Evolutionary conservation across 2,113 vertebrate species (phyloP).

Genomic region (Dinomys branickii): DNA sequence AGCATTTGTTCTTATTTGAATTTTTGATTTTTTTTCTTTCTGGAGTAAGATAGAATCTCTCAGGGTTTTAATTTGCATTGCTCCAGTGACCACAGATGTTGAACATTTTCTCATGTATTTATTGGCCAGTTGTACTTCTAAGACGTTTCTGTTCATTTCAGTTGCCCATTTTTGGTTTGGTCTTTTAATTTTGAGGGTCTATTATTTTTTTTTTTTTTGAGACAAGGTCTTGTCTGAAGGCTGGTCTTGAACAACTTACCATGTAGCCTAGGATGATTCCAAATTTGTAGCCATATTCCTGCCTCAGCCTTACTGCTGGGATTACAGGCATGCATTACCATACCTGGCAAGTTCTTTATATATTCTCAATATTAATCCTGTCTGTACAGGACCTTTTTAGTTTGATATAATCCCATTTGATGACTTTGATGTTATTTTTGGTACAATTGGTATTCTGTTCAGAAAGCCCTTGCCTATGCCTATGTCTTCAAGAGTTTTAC

Average conservation of each 20-base stretch:
- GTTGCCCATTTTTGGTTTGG: neutral
- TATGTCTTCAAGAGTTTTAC: neutral
- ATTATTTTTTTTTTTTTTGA: neutral
- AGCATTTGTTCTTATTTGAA: neutral
- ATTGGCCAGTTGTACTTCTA: neutral
- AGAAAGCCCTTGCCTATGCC: neutral
- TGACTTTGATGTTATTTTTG: neutral
- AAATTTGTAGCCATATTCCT: neutral
- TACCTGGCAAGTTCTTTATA: neutral
- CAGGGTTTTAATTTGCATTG: neutral
- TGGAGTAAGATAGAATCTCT: neutral
- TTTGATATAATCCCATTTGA: neutral
- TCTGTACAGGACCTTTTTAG: neutral
- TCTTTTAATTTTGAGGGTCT: neutral
- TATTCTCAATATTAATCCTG: neutral
- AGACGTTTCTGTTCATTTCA: neutral
- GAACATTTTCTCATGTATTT: neutral
- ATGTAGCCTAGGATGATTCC: neutral
- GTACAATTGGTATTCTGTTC: neutral
- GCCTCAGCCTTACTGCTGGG: neutral
- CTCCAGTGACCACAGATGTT: neutral
- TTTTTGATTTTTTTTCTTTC: neutral
- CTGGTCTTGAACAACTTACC: neutral
- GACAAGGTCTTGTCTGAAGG: neutral
- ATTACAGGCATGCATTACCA: neutral